These are phyloP conservation scores for Pandion haliaetus DNA, from an alignment of 2,113 vertebrate species.

Conservation along the genomic window DNA sequence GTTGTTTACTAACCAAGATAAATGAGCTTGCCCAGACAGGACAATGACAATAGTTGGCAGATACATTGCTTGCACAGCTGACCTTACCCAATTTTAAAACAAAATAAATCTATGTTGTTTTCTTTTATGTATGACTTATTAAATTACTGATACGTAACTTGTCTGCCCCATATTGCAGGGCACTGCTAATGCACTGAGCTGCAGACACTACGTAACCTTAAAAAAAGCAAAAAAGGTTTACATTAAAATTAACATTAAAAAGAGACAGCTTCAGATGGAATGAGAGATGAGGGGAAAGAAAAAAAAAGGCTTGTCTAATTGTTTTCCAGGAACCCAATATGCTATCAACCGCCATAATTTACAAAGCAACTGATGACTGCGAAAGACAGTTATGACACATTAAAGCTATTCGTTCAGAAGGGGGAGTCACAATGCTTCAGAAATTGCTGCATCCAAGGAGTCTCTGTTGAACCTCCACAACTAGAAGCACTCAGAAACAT, in stretches of 20 bases:
- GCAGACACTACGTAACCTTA: not conserved
- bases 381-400: not conserved
- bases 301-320: not conserved
- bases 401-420: not conserved
- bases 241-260: not conserved
- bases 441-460: not conserved
- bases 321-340: not conserved
- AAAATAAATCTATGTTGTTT: conserved; percentile 40
- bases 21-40: conserved; percentile 30
- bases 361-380: not conserved
- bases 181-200: not conserved
- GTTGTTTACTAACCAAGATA: conserved; percentile 58
- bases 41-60: conserved; percentile 48
- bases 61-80: conserved; percentile 15
- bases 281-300: not conserved
- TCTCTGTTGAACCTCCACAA: not conserved
- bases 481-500: not conserved
- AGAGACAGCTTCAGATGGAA: not conserved
- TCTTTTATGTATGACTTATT: conserved; percentile 31
- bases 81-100: conserved; percentile 29
- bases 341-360: not conserved
- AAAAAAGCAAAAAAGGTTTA: not conserved
- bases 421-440: not conserved
- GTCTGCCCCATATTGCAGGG: conserved; percentile 15
- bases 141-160: conserved; percentile 35